These are phyloP conservation scores for Agrochola macilenta DNA, from an alignment of 2,888 invertebrate species.

Conservation along the genomic window DNA sequence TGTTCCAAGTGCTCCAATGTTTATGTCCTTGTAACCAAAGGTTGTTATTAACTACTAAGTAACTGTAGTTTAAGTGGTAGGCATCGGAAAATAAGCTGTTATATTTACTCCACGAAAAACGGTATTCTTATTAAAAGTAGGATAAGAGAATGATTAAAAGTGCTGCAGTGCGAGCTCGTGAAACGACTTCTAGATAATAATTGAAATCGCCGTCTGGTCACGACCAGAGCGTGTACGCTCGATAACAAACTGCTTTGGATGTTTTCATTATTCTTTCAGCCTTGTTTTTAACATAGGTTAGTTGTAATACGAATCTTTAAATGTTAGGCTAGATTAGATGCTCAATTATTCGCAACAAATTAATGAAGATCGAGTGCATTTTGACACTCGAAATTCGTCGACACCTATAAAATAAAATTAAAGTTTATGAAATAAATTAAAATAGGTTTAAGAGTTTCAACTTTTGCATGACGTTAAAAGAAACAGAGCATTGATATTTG, in stretches of 20 bases:
- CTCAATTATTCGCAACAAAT: not conserved
- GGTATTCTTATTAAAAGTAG: conserved; percentile 79
- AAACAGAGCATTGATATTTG: no score
- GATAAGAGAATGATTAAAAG: conserved; percentile 86
- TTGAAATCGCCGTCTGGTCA: conserved; percentile 90
- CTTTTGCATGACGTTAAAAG: not conserved
- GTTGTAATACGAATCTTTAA: not conserved
- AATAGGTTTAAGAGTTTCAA: no score
- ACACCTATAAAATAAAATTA: no score
- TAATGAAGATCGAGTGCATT: conserved; percentile 1
- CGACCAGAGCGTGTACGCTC: conserved; percentile 83
- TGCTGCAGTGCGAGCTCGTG: conserved; percentile 81
- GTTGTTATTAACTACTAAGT: conserved; percentile 52
- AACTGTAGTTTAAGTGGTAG: conserved; percentile 41
- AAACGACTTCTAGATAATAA: conserved; percentile 89
- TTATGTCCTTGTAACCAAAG: conserved; percentile 39
- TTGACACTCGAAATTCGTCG: not conserved
- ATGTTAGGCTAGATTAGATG: not conserved
- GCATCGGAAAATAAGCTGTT: conserved; percentile 60
- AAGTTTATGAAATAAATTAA: not conserved
- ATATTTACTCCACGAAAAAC: conserved; percentile 70
- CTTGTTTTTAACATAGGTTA: not conserved
- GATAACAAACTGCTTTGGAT: conserved; percentile 64
- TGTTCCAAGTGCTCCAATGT: conserved; percentile 31
- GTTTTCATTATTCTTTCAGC: conserved; percentile 55